Percentiles rank a stretch among this genome's conserved stretches.
phyloP scores from a whole-genome alignment of 2,888 invertebrate species.

The Oxyteleia sp. region DNA sequence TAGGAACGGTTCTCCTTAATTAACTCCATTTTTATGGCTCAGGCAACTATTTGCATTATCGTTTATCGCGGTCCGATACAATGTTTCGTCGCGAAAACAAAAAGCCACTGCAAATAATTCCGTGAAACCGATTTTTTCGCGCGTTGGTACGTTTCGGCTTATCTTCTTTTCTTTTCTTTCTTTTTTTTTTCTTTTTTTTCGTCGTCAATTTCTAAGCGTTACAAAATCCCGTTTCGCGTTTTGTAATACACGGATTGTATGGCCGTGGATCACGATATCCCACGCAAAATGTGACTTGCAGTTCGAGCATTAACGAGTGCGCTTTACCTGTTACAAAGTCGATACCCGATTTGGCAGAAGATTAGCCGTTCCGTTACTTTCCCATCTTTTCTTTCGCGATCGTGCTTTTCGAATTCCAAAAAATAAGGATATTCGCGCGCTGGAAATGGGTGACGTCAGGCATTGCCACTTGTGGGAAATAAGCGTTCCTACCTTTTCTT shows the following conservation, averaged over 20 bases:
- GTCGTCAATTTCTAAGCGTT: too few species aligned
- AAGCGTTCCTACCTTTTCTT: neutral
- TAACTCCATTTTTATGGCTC: conserved; percentile 28
- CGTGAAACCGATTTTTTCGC: neutral
- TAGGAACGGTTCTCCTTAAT: conserved; percentile 27
- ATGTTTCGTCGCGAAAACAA: too few species aligned
- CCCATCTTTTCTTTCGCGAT: conserved; percentile 62
- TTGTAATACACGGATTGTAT: conserved; percentile 61
- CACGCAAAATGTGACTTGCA: conserved; percentile 73
- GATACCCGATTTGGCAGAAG: conserved; percentile 74
- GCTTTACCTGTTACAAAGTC: conserved; percentile 68
- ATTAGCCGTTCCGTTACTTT: conserved; percentile 76
- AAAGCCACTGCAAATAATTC: too few species aligned
- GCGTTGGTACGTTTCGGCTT: neutral
- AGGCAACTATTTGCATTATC: conserved; percentile 22
- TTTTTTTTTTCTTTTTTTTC: too few species aligned
- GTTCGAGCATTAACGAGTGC: conserved; percentile 69
- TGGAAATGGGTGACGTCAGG: conserved; percentile 29
- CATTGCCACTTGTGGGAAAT: conserved; percentile 4
- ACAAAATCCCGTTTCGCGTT: conserved; percentile 64
- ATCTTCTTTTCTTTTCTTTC: too few species aligned
- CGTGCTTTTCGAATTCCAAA: conserved; percentile 55
- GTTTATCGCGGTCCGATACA: conserved; percentile 27
- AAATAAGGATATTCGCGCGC: conserved; percentile 18
- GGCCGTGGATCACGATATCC: conserved; percentile 68